A percentile compares a stretch with the other conserved stretches of the same genome.
Conservation (phyloP, 2,888 invertebrate genomes). For the Crepidodera aurea region DNA sequence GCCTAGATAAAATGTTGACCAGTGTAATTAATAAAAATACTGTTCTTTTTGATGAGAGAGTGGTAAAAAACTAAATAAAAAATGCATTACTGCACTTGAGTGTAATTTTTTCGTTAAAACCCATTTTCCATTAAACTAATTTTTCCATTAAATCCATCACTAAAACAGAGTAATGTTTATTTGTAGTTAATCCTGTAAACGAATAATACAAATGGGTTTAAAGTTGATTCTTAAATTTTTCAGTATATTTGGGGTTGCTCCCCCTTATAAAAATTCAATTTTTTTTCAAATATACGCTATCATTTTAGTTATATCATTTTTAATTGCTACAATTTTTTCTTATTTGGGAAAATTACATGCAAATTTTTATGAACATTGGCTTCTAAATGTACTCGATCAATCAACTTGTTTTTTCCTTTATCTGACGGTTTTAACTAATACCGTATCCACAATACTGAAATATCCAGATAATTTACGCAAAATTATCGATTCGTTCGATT, state of each 20-base stretch:
- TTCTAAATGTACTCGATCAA: conserved; percentile 14
- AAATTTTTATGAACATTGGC: not conserved
- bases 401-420: conserved; percentile 15
- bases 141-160: not conserved
- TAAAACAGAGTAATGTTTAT: not conserved
- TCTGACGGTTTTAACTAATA: conserved; percentile 4
- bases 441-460: not conserved
- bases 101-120: not conserved
- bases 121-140: not conserved
- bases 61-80: too few relatives aligned
- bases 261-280: not conserved
- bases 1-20: too few relatives aligned
- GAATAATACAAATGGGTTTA: not conserved
- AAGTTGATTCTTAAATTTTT: not conserved
- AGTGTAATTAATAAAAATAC: too few relatives aligned
- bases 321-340: not conserved
- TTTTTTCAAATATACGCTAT: not conserved
- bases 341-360: conserved; percentile 9
- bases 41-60: too few relatives aligned
- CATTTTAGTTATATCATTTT: not conserved
- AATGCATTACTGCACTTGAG: not conserved
- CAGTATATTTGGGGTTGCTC: not conserved
- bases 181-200: not conserved
- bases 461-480: not conserved
- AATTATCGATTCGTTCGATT: not conserved